Evolutionary conservation across 2,113 vertebrate species (phyloP).

Genomic region (Sciurus niger): DNA sequence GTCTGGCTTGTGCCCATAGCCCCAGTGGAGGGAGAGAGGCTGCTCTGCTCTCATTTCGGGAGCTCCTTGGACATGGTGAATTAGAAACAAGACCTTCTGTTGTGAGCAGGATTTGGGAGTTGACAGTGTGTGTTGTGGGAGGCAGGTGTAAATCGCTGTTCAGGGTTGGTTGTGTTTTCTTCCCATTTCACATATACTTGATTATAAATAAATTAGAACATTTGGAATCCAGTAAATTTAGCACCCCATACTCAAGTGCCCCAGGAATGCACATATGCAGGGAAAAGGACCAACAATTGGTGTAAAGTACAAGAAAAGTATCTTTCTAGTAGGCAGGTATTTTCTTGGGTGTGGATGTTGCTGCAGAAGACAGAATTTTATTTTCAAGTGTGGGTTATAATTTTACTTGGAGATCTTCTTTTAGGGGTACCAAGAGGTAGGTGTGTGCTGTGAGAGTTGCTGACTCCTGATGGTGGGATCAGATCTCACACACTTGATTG

Average conservation of each 20-base stretch:
- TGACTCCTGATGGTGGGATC: fast-evolving
- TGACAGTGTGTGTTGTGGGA: neutral
- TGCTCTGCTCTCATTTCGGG: neutral
- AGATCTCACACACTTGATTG: fast-evolving
- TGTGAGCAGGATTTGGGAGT: neutral
- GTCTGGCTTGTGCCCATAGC: neutral
- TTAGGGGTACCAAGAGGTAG: neutral
- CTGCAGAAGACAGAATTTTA: neutral
- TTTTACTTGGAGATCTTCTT: neutral
- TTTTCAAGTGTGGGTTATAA: neutral
- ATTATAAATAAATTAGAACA: constrained; percentile 76
- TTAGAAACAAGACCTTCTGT: neutral
- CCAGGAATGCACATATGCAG: neutral
- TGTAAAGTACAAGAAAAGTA: constrained; percentile 2
- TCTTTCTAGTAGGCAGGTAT: neutral
- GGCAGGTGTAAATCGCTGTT: neutral
- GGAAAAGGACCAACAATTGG: neutral
- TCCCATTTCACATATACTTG: neutral
- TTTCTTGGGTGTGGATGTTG: neutral
- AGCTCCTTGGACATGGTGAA: neutral
- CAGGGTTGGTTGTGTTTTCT: constrained; percentile 52
- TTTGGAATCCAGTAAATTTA: constrained; percentile 67
- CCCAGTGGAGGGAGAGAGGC: neutral
- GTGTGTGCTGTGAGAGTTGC: fast-evolving
- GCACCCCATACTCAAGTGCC: constrained; percentile 33